phyloP scores from a whole-genome alignment of 2,113 vertebrate genomes.

The Cavia aperea region DNA sequence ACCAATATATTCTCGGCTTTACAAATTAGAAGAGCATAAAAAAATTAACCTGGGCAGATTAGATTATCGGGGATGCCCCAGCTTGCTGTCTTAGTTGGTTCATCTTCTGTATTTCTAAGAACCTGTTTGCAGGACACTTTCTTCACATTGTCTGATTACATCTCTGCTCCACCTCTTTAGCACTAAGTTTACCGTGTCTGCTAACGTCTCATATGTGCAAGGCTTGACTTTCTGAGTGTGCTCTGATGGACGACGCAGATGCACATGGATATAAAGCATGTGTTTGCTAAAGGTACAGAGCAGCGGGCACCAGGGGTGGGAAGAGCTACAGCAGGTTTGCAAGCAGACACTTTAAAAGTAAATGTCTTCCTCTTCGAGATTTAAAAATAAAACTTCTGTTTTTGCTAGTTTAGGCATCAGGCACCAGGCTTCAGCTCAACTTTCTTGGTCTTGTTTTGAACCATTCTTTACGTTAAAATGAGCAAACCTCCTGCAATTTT shows the following conservation, averaged over 20 bases:
- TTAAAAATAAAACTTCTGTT: background rate
- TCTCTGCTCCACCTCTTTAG: background rate
- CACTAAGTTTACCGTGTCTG: background rate
- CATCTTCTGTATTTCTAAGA: background rate
- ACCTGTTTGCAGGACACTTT: background rate
- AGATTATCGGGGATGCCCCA: background rate
- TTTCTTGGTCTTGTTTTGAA: background rate
- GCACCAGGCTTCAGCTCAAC: background rate
- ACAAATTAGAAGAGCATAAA: background rate
- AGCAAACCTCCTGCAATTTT: background rate
- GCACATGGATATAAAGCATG: background rate
- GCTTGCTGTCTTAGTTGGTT: background rate
- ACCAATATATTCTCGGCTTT: background rate
- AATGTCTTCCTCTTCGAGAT: background rate
- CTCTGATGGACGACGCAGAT: background rate
- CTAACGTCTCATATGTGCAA: background rate
- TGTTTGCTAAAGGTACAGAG: background rate
- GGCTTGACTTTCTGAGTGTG: background rate
- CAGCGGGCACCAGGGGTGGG: background rate
- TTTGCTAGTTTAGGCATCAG: background rate
- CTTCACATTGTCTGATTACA: background rate
- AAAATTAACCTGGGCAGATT: background rate
- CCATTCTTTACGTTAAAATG: background rate
- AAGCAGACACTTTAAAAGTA: background rate
- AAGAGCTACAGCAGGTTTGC: background rate